Evolutionary conservation across 2,888 invertebrate genomes (phyloP), one percentile per base, ranked within the genome.

Genomic region (Crepidodera aurea): DNA sequence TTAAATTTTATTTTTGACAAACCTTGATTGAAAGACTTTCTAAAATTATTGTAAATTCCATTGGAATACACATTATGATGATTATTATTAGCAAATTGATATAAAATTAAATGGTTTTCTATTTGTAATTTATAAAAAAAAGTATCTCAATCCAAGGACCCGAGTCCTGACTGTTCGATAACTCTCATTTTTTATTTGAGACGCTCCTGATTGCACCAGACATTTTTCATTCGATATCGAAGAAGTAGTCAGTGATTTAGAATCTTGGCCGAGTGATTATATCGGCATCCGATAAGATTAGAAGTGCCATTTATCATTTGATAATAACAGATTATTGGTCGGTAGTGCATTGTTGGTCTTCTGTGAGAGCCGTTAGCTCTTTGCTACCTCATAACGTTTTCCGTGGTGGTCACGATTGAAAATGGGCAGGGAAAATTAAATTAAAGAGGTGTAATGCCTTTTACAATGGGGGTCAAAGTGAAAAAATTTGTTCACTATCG

Each of bases 271-370:
- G 50, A 12, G 34, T 51, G 55, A 61, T 61, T 61, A 61, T 42
- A 61, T 61, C 61, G 61, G 61, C 34, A 56, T 61, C 32, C 42
- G 55, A 55, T 42, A 61, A 55, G 61, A 61, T 61, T 34, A 55
- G 55, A 55, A 56, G 18, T 51, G 61, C 51, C 42, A 61, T 61
- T 61, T 61, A 61, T 61, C 61, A 61, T 61, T 57, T 56, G 48
- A 55, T 61, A 56, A 61, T 61, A 61, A 61, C 61, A 56, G 40
- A 55, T 61, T 61, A 61, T 61, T 48, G 55, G 55, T 25, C 46
- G 19, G 27, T 37, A 46, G 39, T 46, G 46, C 37, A 53, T 53
- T 60, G 60, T 59, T 50, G 29, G 19, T 54, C 42, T 50, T 48
- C 39, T 1, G 25, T 18, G 15, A 57, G 1, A 27, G 57, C 57